Base-by-base conservation (phyloP, 2,113 vertebrate species). In the Butorides virescens region DNA sequence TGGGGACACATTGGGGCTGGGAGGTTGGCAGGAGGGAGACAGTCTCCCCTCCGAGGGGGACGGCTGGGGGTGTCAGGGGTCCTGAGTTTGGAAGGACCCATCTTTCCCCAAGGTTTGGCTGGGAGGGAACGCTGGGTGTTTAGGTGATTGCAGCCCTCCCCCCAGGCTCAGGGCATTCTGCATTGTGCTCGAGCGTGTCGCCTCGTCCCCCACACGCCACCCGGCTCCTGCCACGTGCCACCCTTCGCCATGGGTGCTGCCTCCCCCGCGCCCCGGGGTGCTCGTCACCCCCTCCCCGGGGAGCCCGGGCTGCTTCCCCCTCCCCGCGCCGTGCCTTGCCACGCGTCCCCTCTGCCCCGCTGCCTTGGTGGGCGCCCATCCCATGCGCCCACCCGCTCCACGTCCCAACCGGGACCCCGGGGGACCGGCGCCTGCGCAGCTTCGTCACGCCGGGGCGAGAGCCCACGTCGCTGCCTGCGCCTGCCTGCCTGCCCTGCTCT, bases 401-500 rank as follows among this genome's bases (percentile, higher is more conserved):
- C 11, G 3, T 29, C 84, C 84, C 32, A 4, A 23, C 22, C 13
- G 71, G 82, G 86, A 74, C 70, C 79, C 70, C 32, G 0, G 36
- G 88, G 83, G 8, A 22, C 81, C 2, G 19, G 76, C 15, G 7
- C 53, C 79, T 22, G 7, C 11, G 25, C 34, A 15, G 94, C 74
- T 72, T 25, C 11, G 26, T 85, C 74, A 42, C 53, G 9, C 52
- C 2, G 32, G 85, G 88, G 77, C 7, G 19, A 70, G 78, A 68
- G 5, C 92, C 89, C 70, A 4, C 52, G 9, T 49, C 13, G 62
- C 94, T 95, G 95, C 90, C 96, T 95, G 92, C 88, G 88, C 96
- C 88, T 96, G 92, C 93, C 91, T 94, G 84, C 85, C 91, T 83
- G 86, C 92, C 92, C 92, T 68, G 92, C 97, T 93, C 97, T 96